Evolutionary conservation across 2,888 invertebrate species (phyloP).

Genomic region (Cantharis flavilabris): DNA sequence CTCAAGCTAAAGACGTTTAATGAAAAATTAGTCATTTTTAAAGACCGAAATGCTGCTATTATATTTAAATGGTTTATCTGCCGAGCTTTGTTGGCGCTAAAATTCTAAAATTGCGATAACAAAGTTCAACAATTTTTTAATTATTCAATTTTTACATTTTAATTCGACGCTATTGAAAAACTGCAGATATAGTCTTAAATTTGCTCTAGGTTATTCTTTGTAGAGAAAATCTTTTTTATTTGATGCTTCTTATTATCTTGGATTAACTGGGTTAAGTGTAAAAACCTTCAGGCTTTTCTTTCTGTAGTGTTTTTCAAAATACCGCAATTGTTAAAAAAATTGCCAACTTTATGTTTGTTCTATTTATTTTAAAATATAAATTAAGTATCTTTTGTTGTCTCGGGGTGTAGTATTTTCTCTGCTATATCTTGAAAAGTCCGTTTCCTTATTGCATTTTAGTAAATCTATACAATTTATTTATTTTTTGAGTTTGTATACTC

Average conservation of each 20-base stretch:
- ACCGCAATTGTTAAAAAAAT: background rate
- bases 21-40: slow-evolving; percentile 21
- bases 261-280: slow-evolving; percentile 2
- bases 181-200: background rate
- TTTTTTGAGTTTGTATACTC: background rate
- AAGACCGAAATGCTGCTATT: slow-evolving; percentile 13
- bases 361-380: background rate
- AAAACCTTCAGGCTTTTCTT: background rate
- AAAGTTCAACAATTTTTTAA: background rate
- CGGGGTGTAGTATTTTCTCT: background rate
- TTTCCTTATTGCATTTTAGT: background rate
- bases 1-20: slow-evolving; percentile 24
- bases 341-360: background rate
- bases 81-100: background rate
- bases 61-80: slow-evolving; percentile 17
- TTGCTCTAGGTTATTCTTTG: background rate
- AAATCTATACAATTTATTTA: background rate
- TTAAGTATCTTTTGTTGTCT: background rate
- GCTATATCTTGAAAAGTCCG: background rate
- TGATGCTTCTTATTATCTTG: slow-evolving; percentile 1
- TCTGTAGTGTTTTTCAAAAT: background rate
- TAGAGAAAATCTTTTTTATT: background rate
- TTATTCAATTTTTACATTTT: background rate
- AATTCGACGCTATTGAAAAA: background rate
- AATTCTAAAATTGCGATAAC: background rate